These are phyloP conservation scores for Anneissia japonica DNA, from an alignment of 35 echinoderm and acorn worm genomes.

Conservation along the genomic window DNA sequence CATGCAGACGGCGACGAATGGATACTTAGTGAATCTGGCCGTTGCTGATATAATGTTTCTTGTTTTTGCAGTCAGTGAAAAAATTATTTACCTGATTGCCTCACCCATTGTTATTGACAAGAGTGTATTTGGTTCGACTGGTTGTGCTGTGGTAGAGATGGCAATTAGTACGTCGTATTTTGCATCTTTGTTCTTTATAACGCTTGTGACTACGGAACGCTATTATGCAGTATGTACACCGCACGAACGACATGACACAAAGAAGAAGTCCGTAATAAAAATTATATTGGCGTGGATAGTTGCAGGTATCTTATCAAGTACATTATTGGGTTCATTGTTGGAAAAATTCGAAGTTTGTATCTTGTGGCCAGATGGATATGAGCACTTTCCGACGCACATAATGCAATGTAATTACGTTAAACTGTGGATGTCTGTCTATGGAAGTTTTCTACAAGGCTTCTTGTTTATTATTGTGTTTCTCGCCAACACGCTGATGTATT, in stretches of 20 bases:
- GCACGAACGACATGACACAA: slow-evolving; percentile 17
- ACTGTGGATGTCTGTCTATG: slow-evolving; percentile 10
- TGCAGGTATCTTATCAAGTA: slow-evolving; percentile 6
- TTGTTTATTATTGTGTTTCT: slow-evolving; percentile 29
- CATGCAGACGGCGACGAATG: slow-evolving; percentile 64
- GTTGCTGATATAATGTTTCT: slow-evolving; percentile 70
- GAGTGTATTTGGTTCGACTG: slow-evolving; percentile 11
- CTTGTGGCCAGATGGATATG: not conserved
- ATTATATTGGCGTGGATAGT: slow-evolving; percentile 15
- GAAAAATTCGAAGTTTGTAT: not conserved
- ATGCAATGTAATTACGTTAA: not conserved
- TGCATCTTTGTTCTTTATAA: slow-evolving; percentile 54
- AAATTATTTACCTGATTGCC: slow-evolving; percentile 27
- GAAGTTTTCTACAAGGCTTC: slow-evolving; percentile 29
- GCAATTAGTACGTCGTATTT: slow-evolving; percentile 43
- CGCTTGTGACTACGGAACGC: slow-evolving; percentile 42
- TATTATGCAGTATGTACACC: slow-evolving; percentile 61
- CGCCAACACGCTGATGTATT: slow-evolving; percentile 16
- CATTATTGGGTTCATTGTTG: not conserved
- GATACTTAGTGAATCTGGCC: slow-evolving; percentile 62
- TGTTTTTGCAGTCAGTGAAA: slow-evolving; percentile 43
- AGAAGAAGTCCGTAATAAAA: slow-evolving; percentile 14
- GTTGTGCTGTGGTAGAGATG: slow-evolving; percentile 28
- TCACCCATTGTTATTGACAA: slow-evolving; percentile 43
- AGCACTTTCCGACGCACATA: not conserved